A percentile compares a stretch with the other conserved stretches of the same genome.
Conservation (phyloP, 2,888 invertebrate genomes). For the Mythimna lalbum region DNA sequence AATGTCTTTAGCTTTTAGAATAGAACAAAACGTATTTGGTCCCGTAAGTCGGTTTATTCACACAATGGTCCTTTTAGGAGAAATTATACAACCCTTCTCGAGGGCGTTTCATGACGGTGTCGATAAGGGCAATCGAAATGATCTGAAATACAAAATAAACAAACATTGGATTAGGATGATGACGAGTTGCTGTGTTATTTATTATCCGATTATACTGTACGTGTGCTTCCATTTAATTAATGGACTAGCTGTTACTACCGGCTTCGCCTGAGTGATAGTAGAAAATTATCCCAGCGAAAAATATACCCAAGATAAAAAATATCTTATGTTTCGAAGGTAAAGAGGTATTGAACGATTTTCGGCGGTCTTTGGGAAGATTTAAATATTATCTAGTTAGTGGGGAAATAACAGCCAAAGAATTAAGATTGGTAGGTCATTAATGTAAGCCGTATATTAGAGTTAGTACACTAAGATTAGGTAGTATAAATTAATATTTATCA, state of each 20-base stretch:
- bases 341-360: no score
- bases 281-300: no score
- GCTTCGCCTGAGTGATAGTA: background rate
- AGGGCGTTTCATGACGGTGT: conserved; percentile 38
- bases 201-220: background rate
- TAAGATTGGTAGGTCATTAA: no score
- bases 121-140: conserved; percentile 40
- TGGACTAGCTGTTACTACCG: background rate
- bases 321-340: no score
- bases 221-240: background rate
- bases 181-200: conserved; percentile 3
- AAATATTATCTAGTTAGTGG: no score
- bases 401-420: no score
- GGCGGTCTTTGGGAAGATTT: no score
- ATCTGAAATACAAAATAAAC: conserved; percentile 41
- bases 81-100: conserved; percentile 18
- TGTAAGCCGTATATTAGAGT: background rate
- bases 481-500: no score
- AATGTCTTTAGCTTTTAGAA: background rate
- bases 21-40: background rate
- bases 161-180: conserved; percentile 34
- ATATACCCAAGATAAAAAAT: no score
- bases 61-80: conserved; percentile 5
- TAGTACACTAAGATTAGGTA: no score
- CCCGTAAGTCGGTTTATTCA: background rate